phyloP scores from a whole-genome alignment of 1,140 invertebrate genomes.

The Piezodorus guildinii region DNA sequence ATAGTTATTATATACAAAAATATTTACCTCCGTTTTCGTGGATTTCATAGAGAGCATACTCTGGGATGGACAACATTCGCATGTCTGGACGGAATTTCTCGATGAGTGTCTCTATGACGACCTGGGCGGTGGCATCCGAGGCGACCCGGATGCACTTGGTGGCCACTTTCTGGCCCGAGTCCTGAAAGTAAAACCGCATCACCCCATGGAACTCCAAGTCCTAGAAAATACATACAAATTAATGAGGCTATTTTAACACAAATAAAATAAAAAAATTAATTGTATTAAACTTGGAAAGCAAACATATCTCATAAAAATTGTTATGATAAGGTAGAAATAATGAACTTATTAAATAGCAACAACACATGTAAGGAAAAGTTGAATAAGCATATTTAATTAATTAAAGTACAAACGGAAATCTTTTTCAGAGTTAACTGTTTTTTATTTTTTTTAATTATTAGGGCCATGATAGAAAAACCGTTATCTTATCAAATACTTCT shows the following conservation, averaged over 20 bases:
- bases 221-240: constrained; percentile 45
- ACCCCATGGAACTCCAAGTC: constrained; percentile 97
- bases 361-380: too few species aligned
- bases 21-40: constrained; percentile 78
- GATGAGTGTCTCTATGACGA: constrained; percentile 91
- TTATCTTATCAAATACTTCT: too few species aligned
- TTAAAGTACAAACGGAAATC: too few species aligned
- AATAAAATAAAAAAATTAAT: too few species aligned
- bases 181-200: constrained; percentile 98
- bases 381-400: too few species aligned
- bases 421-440: too few species aligned
- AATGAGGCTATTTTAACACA: neutral
- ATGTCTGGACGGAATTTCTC: constrained; percentile 99
- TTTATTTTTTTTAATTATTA: too few species aligned
- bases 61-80: constrained; percentile 91
- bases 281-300: too few species aligned
- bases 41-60: constrained; percentile 94
- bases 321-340: too few species aligned
- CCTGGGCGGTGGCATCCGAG: constrained; percentile 84
- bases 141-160: constrained; percentile 98
- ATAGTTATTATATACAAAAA: constrained; percentile 17
- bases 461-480: too few species aligned
- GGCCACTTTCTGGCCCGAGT: constrained; percentile 91
- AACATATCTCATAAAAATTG: too few species aligned
- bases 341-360: too few species aligned